Evolutionary conservation across 2,113 vertebrate species (phyloP).

Genomic region (Paradoxurus hermaphroditus): DNA sequence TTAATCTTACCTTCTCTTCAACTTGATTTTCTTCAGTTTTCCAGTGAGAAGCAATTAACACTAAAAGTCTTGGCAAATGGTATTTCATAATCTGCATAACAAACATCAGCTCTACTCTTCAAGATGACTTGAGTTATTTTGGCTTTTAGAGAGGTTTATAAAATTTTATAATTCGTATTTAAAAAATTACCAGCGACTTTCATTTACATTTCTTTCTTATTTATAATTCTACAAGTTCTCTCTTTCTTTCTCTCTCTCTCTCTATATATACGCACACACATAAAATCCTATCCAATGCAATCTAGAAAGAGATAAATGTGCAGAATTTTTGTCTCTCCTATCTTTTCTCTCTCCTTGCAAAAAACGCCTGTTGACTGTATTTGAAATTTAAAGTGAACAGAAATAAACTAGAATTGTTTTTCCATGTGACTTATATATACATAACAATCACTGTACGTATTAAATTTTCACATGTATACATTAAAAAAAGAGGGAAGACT

Average conservation of each 20-base stretch:
- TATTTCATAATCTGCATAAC: neutral
- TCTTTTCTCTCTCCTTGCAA: neutral
- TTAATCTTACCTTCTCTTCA: neutral
- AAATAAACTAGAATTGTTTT: conserved; percentile 3
- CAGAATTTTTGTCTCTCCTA: neutral
- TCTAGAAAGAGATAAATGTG: neutral
- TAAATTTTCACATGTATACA: too few relatives aligned
- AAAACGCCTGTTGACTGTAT: neutral
- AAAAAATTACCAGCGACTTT: neutral
- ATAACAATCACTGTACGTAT: too few relatives aligned
- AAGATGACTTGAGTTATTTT: neutral
- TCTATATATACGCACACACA: neutral
- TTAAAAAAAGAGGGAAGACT: neutral
- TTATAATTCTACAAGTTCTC: neutral
- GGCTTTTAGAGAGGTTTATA: neutral
- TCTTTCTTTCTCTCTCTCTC: neutral
- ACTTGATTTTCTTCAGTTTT: conserved; percentile 39
- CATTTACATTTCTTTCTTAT: neutral
- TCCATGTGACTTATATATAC: neutral
- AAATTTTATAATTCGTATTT: neutral
- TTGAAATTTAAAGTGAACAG: conserved; percentile 25
- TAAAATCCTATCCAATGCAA: neutral
- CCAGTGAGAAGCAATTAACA: neutral
- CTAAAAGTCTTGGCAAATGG: neutral
- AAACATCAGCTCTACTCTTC: neutral